phyloP scores from a whole-genome alignment of 2,888 invertebrate species.

The Eledona agricola region DNA sequence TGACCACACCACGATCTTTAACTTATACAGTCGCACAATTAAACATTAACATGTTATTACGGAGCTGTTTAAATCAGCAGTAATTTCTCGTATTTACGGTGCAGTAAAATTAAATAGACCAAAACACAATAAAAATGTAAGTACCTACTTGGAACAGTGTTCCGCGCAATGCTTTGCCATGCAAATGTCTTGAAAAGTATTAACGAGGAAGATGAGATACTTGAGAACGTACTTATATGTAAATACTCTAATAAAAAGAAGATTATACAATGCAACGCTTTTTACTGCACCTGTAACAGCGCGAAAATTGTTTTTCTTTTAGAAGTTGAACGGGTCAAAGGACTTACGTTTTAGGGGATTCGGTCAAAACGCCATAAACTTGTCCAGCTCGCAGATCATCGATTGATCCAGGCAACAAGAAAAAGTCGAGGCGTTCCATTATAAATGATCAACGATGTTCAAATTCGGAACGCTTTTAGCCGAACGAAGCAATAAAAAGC shows the following conservation, averaged over 20 bases:
- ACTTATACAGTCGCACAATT: conserved; percentile 25
- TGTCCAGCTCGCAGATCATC: too few relatives aligned
- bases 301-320: conserved; percentile 10
- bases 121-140: conserved; percentile 35
- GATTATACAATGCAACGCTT: conserved; percentile 23
- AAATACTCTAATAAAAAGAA: conserved; percentile 30
- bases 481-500: too few relatives aligned
- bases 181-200: conserved; percentile 35
- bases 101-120: conserved; percentile 38
- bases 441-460: too few relatives aligned
- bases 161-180: conserved; percentile 33
- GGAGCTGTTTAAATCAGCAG: conserved; percentile 24
- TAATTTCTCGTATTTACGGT: conserved; percentile 36
- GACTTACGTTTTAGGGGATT: too few relatives aligned
- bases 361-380: too few relatives aligned
- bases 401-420: too few relatives aligned
- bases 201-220: conserved; percentile 34
- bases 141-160: conserved; percentile 24
- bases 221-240: conserved; percentile 33
- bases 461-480: too few relatives aligned
- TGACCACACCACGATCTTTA: conserved; percentile 13
- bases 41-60: conserved; percentile 31
- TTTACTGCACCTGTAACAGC: conserved; percentile 13
- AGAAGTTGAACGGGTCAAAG: too few relatives aligned
- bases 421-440: too few relatives aligned